A percentile compares a stretch with the other conserved stretches of the same genome.
Evolutionary conservation across 2,888 invertebrate genomes (phyloP).

Genomic region (Vesta saturnalis): DNA sequence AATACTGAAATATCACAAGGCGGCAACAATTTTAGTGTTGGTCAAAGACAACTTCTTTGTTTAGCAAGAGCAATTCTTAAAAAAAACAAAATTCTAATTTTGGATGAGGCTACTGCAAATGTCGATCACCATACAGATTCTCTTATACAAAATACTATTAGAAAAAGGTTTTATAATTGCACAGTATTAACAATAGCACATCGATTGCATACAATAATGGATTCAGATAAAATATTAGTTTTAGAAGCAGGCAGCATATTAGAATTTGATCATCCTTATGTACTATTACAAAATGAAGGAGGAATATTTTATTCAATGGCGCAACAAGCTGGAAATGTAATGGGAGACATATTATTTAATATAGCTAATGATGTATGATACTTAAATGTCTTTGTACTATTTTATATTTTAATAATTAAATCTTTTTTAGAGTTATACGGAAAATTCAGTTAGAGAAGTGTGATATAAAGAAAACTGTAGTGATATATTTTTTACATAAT

Average conservation of each 20-base stretch:
- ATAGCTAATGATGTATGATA: slow-evolving; percentile 47
- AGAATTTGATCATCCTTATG: slow-evolving; percentile 82
- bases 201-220: slow-evolving; percentile 87
- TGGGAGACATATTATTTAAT: slow-evolving; percentile 49
- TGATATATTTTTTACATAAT: background rate
- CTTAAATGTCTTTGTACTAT: background rate
- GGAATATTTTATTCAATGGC: slow-evolving; percentile 75
- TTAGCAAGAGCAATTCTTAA: slow-evolving; percentile 72
- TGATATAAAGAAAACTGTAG: background rate
- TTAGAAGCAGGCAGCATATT: slow-evolving; percentile 80
- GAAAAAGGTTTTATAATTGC: slow-evolving; percentile 78
- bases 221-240: slow-evolving; percentile 85
- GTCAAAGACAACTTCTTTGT: slow-evolving; percentile 76
- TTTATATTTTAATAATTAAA: background rate
- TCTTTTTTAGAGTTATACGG: slow-evolving; percentile 18
- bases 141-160: slow-evolving; percentile 81
- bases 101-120: slow-evolving; percentile 85
- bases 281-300: slow-evolving; percentile 68
- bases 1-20: slow-evolving; percentile 68
- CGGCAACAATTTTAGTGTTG: slow-evolving; percentile 62
- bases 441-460: slow-evolving; percentile 14
- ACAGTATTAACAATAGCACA: slow-evolving; percentile 90
- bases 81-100: slow-evolving; percentile 56
- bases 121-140: slow-evolving; percentile 84
- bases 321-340: slow-evolving; percentile 71